Evolutionary conservation across 35 echinoderm and acorn worm species (phyloP).

Genomic region (Strongylocentrotus purpuratus): DNA sequence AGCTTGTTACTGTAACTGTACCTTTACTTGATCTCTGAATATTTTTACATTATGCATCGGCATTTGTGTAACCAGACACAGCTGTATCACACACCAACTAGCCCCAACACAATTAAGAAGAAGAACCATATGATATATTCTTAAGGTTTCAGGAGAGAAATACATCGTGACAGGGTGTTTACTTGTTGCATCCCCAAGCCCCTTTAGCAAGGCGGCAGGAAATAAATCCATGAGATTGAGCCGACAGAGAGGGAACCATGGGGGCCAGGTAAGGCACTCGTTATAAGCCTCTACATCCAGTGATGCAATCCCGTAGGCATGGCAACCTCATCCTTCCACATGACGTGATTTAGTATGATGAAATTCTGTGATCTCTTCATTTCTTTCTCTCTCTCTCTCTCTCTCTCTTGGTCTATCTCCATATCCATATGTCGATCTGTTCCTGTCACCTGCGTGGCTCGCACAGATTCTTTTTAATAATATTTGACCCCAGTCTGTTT

Average conservation of each 20-base stretch:
- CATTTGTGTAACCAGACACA: no score
- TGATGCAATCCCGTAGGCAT: background rate
- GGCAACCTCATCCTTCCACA: background rate
- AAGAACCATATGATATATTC: background rate
- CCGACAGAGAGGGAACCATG: background rate
- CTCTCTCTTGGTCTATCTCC: background rate
- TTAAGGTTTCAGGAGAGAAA: background rate
- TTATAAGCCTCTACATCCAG: background rate
- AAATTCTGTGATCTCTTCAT: constrained; percentile 4
- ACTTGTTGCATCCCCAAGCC: background rate
- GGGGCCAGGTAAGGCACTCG: background rate
- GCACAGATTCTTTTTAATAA: background rate
- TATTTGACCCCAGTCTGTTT: background rate
- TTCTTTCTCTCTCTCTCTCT: background rate
- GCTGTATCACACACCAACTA: no score
- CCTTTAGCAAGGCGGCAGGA: background rate
- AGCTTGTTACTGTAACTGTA: no score
- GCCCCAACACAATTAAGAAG: background rate
- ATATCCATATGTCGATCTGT: background rate
- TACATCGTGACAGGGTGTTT: background rate
- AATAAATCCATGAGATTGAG: background rate
- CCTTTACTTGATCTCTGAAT: no score
- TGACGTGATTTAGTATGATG: constrained; percentile 5
- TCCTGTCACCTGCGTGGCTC: background rate
- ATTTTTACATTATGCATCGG: no score